phyloP scores from a whole-genome alignment of 2,888 invertebrate genomes.

The Schizaphis graminum region DNA sequence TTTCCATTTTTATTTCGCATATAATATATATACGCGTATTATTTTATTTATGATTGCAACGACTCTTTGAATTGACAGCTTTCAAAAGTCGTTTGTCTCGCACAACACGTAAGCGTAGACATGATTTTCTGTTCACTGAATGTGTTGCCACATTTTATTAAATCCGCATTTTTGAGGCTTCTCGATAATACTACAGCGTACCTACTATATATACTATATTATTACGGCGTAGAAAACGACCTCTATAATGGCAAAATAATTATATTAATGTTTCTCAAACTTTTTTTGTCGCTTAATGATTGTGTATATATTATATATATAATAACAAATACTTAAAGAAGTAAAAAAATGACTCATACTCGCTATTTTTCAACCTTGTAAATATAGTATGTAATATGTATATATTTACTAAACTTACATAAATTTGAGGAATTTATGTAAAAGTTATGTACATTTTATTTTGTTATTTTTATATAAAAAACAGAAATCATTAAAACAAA shows the following conservation, averaged over 20 bases:
- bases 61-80: conserved; percentile 32
- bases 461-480: not conserved
- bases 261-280: conserved; percentile 26
- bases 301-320: not conserved
- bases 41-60: not conserved
- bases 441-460: not conserved
- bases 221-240: not conserved
- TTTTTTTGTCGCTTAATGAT: conserved; percentile 5
- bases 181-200: conserved; percentile 2
- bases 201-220: conserved; percentile 13
- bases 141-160: conserved; percentile 25
- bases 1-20: not conserved
- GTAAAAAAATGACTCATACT: not conserved
- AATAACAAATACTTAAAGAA: not conserved
- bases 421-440: not conserved
- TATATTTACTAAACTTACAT: not conserved
- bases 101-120: not conserved
- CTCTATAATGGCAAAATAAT: conserved; percentile 29
- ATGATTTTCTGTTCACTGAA: conserved; percentile 40
- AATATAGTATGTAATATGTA: too few relatives aligned
- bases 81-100: conserved; percentile 31
- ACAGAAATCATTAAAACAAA: not conserved
- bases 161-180: conserved; percentile 23
- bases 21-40: not conserved
- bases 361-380: not conserved